Evolutionary conservation across 1,140 invertebrate species (phyloP).

Genomic region (Halesus radiatus): DNA sequence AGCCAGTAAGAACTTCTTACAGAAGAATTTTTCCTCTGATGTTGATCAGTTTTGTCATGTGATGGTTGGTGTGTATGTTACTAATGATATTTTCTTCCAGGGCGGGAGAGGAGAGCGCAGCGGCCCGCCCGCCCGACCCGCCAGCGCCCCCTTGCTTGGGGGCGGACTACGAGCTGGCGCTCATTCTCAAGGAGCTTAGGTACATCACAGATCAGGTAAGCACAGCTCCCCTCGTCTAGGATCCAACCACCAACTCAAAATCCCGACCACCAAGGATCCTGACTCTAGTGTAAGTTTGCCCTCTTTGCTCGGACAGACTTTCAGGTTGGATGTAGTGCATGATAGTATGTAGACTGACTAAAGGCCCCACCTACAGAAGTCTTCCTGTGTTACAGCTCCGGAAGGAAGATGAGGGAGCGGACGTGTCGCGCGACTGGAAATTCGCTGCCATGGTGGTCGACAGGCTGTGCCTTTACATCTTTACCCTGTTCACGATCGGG

Average conservation of each 20-base stretch:
- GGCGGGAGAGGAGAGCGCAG: conserved; percentile 73
- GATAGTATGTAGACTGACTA: too few species aligned
- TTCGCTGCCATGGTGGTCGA: conserved; percentile 99
- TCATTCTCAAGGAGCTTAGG: conserved; percentile 96
- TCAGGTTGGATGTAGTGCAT: too few species aligned
- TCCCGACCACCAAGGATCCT: too few species aligned
- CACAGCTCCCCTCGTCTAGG: background rate
- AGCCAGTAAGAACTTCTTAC: too few species aligned
- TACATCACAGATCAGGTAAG: conserved; percentile 79
- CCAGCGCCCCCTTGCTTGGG: conserved; percentile 76
- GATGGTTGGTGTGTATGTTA: too few species aligned
- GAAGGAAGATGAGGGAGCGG: conserved; percentile 89
- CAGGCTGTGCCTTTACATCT: conserved; percentile 98
- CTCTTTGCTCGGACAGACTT: too few species aligned
- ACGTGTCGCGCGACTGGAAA: conserved; percentile 98
- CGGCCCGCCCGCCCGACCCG: conserved; percentile 72
- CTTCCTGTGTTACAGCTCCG: conserved; percentile 76
- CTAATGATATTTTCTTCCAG: conserved; percentile 57
- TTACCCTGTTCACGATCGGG: conserved; percentile 97
- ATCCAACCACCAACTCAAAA: background rate
- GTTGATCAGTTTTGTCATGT: too few species aligned
- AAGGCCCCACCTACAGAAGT: too few species aligned
- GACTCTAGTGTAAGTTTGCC: too few species aligned
- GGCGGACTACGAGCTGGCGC: conserved; percentile 89
- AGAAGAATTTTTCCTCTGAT: too few species aligned